Conservation (phyloP, 2,113 vertebrate genomes). For the Brachypodius melanocephalos region DNA sequence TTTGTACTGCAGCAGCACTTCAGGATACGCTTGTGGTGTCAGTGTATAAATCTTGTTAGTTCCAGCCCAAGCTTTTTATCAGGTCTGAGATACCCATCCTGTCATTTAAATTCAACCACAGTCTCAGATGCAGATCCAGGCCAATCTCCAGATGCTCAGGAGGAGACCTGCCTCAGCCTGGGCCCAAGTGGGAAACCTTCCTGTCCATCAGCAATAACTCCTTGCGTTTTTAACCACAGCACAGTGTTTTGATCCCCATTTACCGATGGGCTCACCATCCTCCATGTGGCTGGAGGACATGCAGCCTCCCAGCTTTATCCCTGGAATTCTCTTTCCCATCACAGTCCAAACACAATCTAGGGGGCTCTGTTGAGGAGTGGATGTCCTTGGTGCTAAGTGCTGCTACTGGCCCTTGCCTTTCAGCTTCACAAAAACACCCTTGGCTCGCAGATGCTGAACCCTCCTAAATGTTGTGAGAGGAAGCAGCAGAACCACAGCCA, state of each 20-base stretch:
- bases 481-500: neutral
- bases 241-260: neutral
- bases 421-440: neutral
- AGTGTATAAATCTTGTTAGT: neutral
- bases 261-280: neutral
- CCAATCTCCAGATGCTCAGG: neutral
- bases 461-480: neutral
- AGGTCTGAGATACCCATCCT: neutral
- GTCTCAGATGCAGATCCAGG: neutral
- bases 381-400: neutral
- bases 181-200: neutral
- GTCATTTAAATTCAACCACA: neutral
- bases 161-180: neutral
- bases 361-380: neutral
- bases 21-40: neutral
- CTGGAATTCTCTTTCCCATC: neutral
- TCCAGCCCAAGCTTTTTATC: neutral
- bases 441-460: neutral
- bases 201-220: neutral
- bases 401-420: neutral
- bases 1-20: constrained; percentile 3
- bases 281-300: rapidly evolving
- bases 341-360: neutral
- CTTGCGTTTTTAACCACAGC: neutral
- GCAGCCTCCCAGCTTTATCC: neutral